Percentiles rank a stretch among this genome's conserved stretches.
Conservation (phyloP, 2,113 vertebrate genomes). For the Gopherus flavomarginatus region DNA sequence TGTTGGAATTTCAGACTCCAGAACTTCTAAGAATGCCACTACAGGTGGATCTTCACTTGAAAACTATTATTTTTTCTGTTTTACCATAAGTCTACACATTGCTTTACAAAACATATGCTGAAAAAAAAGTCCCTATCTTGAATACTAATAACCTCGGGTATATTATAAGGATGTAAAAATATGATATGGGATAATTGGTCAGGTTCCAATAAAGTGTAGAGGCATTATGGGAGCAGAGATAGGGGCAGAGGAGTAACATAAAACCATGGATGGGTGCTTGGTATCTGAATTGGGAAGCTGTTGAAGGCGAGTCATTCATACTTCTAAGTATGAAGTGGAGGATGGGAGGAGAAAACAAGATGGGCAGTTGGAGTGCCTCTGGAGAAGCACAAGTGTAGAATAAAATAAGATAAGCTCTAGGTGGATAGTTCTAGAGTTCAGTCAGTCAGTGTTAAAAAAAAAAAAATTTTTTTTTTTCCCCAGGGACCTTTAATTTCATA, state of each 20-base stretch:
- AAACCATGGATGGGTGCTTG: neutral
- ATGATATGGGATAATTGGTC: neutral
- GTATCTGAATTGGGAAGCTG: neutral
- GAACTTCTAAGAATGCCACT: conserved; percentile 94
- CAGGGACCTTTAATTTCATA: neutral
- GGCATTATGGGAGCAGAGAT: neutral
- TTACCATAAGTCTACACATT: neutral
- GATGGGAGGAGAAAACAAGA: neutral
- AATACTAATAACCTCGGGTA: neutral
- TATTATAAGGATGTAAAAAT: neutral
- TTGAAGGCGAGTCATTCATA: neutral
- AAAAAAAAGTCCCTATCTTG: neutral
- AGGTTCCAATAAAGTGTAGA: neutral
- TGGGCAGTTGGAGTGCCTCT: neutral
- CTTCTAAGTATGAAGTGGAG: neutral
- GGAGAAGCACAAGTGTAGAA: neutral
- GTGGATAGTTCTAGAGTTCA: neutral
- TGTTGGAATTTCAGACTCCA: conserved; percentile 94
- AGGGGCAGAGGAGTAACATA: neutral
- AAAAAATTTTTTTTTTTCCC: neutral
- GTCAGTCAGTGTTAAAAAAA: neutral
- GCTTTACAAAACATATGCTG: neutral
- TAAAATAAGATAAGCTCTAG: neutral
- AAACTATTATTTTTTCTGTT: neutral
- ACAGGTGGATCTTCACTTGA: conserved; percentile 82